These are phyloP conservation scores for Latrodectus elegans DNA, from an alignment of 2,888 invertebrate genomes.

Conservation along the genomic window DNA sequence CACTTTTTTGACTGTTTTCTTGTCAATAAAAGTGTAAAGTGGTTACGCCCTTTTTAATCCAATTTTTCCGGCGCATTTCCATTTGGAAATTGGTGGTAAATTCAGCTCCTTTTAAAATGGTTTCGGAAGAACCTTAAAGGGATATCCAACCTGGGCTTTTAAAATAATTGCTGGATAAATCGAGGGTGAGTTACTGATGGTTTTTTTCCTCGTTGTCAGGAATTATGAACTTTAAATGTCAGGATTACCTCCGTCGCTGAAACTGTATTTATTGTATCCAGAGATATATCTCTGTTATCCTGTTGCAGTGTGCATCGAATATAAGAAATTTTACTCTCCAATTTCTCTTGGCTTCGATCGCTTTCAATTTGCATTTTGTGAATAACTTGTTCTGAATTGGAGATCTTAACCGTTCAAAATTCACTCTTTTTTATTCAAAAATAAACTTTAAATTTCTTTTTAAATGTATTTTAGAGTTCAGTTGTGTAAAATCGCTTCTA, in stretches of 20 bases:
- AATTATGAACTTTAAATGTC: not conserved
- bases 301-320: too few relatives aligned
- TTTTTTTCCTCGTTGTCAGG: not conserved
- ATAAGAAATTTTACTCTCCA: too few relatives aligned
- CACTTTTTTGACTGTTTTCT: not conserved
- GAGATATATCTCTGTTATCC: too few relatives aligned
- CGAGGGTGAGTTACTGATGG: not conserved
- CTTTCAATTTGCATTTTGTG: too few relatives aligned
- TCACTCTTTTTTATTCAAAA: too few relatives aligned
- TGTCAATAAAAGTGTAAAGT: not conserved
- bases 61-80: not conserved
- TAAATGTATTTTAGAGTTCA: too few relatives aligned
- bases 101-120: not conserved
- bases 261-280: not conserved
- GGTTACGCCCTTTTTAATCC: conserved; percentile 5
- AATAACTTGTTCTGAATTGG: too few relatives aligned
- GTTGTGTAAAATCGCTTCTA: too few relatives aligned
- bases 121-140: not conserved
- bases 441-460: too few relatives aligned
- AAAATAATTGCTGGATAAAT: not conserved
- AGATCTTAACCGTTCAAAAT: too few relatives aligned
- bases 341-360: too few relatives aligned
- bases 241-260: not conserved
- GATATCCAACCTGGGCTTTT: not conserved
- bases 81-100: not conserved